phyloP scores from a whole-genome alignment of 2,113 vertebrate species.

The Melierax canorus region DNA sequence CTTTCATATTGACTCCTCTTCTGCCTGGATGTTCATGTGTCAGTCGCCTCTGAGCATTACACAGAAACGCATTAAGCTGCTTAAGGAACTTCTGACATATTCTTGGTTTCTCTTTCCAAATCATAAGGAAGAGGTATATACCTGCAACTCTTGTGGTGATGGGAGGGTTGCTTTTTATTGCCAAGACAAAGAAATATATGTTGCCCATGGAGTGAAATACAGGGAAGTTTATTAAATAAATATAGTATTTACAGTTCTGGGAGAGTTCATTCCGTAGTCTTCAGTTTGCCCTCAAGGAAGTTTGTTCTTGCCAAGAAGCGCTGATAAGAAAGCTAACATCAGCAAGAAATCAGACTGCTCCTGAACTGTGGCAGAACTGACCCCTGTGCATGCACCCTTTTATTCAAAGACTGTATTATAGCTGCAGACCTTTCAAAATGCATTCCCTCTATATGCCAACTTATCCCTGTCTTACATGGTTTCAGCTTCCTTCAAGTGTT shows the following conservation, averaged over 20 bases:
- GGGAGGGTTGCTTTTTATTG: background rate
- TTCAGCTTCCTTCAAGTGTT: background rate
- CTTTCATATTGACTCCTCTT: background rate
- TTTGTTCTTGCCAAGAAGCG: background rate
- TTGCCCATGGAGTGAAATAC: background rate
- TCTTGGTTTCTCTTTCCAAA: background rate
- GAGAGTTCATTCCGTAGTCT: background rate
- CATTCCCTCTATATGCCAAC: background rate
- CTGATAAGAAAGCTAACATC: background rate
- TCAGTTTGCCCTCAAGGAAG: background rate
- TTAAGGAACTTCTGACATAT: background rate
- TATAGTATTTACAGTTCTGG: background rate
- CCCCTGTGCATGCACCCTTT: background rate
- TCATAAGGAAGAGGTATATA: background rate
- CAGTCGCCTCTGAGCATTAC: background rate
- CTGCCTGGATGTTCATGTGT: background rate
- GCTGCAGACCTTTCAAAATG: background rate
- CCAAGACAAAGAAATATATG: background rate
- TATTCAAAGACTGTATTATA: background rate
- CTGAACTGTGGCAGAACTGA: background rate
- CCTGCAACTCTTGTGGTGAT: background rate
- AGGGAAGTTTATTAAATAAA: background rate
- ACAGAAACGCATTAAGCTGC: background rate
- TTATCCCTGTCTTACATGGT: background rate
- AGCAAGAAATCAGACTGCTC: background rate